Conservation (phyloP, 2,113 vertebrate species). For the Zosterops pallidus region DNA sequence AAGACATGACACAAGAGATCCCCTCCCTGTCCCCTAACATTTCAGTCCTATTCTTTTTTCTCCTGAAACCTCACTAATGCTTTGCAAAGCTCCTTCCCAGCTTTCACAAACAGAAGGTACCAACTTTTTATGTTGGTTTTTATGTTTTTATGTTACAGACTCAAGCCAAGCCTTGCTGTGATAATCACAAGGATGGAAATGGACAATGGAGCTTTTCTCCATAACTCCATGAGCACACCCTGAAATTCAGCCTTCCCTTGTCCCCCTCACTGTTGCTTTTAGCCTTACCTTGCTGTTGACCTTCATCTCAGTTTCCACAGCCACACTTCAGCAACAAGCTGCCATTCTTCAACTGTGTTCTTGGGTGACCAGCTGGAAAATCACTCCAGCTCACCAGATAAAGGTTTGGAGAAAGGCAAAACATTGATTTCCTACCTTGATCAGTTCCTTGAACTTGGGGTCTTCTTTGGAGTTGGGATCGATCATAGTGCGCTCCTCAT, state of each 20-base stretch:
- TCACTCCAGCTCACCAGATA: not conserved
- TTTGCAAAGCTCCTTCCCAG: not conserved
- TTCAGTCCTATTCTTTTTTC: not conserved
- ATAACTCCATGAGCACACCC: rapidly evolving
- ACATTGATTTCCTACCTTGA: slow-evolving; percentile 79
- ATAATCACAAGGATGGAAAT: not conserved
- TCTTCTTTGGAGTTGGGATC: slow-evolving; percentile 90
- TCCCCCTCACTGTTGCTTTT: not conserved
- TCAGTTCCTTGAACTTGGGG: slow-evolving; percentile 91
- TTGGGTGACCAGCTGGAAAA: not conserved
- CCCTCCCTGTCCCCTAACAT: not conserved
- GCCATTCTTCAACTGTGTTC: not conserved
- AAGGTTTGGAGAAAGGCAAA: not conserved
- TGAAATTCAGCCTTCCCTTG: not conserved
- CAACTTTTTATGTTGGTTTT: not conserved
- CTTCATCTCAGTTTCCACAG: not conserved
- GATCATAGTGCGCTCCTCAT: slow-evolving; percentile 92
- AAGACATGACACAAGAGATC: not conserved
- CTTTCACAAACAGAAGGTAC: not conserved
- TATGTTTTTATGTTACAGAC: not conserved
- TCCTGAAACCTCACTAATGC: not conserved
- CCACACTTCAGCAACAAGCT: not conserved
- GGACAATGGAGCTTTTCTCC: not conserved
- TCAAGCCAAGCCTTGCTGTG: not conserved
- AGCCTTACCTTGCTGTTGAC: not conserved